phyloP scores from a whole-genome alignment of 2,888 invertebrate genomes.

The Dione juno region DNA sequence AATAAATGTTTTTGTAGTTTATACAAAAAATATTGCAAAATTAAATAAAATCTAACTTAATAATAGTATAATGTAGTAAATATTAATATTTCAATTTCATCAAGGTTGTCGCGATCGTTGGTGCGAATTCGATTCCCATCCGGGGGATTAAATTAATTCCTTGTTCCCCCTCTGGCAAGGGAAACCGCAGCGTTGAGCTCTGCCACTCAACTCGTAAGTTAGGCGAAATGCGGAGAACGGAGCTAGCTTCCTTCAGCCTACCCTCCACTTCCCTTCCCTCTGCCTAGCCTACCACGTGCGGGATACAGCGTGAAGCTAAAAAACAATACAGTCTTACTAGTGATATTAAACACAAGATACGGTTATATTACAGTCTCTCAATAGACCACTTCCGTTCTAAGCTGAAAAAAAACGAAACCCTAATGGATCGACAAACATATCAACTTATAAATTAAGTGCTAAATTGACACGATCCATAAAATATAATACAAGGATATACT shows the following conservation, averaged over 20 bases:
- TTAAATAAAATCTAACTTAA: not conserved
- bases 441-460: constrained; percentile 32
- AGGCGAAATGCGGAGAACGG: no score
- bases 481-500: not conserved
- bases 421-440: constrained; percentile 34
- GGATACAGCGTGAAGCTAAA: not conserved
- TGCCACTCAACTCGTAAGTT: no score
- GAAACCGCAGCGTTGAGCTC: no score
- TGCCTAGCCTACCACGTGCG: not conserved
- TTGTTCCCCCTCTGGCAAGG: no score
- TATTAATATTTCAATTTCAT: no score
- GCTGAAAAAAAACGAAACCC: constrained; percentile 15
- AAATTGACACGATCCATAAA: constrained; percentile 15
- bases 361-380: not conserved
- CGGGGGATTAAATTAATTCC: no score
- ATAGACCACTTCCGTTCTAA: constrained; percentile 6
- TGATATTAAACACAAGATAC: no score
- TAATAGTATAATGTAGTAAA: no score
- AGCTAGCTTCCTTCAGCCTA: not conserved
- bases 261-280: no score
- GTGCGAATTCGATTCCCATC: no score
- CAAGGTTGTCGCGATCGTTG: no score
- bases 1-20: not conserved
- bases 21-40: not conserved
- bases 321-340: not conserved